Percentiles rank a stretch among this genome's conserved stretches.
phyloP scores from a whole-genome alignment of 1,140 invertebrate genomes.

The Octopus bimaculoides region DNA sequence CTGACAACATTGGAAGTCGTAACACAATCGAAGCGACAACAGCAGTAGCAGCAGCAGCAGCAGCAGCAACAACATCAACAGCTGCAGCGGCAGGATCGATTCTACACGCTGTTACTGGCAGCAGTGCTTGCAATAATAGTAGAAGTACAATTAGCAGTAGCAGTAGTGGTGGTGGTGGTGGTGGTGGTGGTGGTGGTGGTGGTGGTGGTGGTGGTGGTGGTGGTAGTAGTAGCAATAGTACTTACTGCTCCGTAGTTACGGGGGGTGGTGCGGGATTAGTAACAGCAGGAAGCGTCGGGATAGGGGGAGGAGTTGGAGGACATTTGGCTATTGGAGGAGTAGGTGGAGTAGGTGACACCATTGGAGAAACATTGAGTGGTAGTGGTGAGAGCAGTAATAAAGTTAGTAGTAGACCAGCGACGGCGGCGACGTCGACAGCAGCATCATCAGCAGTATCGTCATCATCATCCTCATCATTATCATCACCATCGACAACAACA shows the following conservation, averaged over 20 bases:
- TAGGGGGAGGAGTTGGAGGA: background rate
- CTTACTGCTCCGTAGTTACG: too few relatives aligned
- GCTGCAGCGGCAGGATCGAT: background rate
- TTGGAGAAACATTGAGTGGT: background rate
- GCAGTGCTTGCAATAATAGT: slow-evolving; percentile 10
- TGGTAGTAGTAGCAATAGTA: background rate
- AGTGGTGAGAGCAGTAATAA: background rate
- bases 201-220: background rate
- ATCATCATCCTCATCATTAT: slow-evolving; percentile 7
- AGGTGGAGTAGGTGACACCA: background rate
- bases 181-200: background rate
- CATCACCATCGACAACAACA: slow-evolving; percentile 20
- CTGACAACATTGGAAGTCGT: background rate
- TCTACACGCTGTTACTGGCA: slow-evolving; percentile 11
- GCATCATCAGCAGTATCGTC: background rate
- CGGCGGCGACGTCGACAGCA: background rate
- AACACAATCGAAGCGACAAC: background rate
- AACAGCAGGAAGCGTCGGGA: background rate
- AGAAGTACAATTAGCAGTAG: too few relatives aligned
- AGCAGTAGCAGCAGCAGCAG: too few relatives aligned
- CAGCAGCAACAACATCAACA: background rate
- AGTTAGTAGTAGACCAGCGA: background rate
- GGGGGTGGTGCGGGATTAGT: slow-evolving; percentile 5
- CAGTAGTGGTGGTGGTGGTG: background rate
- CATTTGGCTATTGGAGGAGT: too few relatives aligned